Percentiles rank a stretch among this genome's conserved stretches.
These are phyloP conservation scores for Hypselothyrea guttata DNA, from an alignment of 2,888 invertebrate genomes.

Conservation along the genomic window DNA sequence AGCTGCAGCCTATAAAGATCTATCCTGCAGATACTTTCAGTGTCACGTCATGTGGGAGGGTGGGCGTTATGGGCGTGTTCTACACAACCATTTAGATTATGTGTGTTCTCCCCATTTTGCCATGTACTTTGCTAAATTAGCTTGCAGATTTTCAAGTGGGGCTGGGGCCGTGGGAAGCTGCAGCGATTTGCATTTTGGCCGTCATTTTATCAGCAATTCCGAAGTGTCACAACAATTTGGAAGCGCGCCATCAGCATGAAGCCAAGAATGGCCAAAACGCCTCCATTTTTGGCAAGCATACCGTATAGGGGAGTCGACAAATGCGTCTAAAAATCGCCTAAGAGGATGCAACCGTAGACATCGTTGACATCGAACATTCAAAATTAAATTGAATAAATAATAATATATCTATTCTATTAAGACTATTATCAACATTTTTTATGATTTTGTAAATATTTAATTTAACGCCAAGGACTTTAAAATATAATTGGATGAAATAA, in stretches of 20 bases:
- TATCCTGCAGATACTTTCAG: conserved; percentile 27
- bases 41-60: conserved; percentile 24
- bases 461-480: too few relatives aligned
- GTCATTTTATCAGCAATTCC: conserved; percentile 53
- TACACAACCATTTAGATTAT: conserved; percentile 3
- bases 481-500: too few relatives aligned
- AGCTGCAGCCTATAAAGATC: conserved; percentile 29
- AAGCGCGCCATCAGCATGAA: conserved; percentile 38
- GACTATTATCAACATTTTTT: too few relatives aligned
- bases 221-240: conserved; percentile 49
- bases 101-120: neutral
- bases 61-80: conserved; percentile 35
- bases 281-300: neutral
- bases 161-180: conserved; percentile 1
- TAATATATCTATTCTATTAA: too few relatives aligned
- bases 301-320: too few relatives aligned
- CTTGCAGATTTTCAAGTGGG: conserved; percentile 12
- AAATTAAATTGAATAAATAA: too few relatives aligned
- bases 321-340: too few relatives aligned
- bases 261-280: neutral
- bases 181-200: conserved; percentile 63
- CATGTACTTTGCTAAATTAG: conserved; percentile 44
- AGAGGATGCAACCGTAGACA: too few relatives aligned
- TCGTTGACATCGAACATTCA: too few relatives aligned
- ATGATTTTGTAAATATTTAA: too few relatives aligned